Evolutionary conservation across 2,888 invertebrate genomes (phyloP).

Genomic region (Halocaridina rubra): DNA sequence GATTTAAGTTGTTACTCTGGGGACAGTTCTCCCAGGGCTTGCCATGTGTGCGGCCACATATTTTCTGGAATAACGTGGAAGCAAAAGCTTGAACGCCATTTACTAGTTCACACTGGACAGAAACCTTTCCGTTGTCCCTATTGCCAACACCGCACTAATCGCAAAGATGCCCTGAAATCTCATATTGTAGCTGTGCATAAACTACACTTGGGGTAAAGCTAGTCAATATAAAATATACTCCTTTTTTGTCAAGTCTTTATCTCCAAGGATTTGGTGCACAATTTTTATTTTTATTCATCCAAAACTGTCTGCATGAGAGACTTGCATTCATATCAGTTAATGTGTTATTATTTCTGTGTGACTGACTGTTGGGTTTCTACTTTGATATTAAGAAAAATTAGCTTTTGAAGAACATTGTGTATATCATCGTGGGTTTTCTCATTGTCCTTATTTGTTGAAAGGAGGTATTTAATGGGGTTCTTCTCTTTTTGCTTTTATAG

Average conservation of each 20-base stretch:
- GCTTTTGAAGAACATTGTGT: no score
- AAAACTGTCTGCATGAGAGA: no score
- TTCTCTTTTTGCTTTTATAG: no score
- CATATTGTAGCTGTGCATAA: constrained; percentile 49
- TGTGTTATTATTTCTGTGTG: no score
- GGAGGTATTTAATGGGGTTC: no score
- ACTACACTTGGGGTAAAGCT: constrained; percentile 19
- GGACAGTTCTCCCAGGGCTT: constrained; percentile 32
- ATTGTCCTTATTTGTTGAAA: no score
- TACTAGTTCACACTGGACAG: constrained; percentile 52
- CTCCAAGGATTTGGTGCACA: neutral
- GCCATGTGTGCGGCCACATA: constrained; percentile 45
- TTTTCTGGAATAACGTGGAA: constrained; percentile 55
- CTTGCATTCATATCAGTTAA: no score
- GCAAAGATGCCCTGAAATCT: constrained; percentile 55
- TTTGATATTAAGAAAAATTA: no score
- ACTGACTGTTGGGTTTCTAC: no score
- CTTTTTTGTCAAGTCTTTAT: neutral
- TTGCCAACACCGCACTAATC: constrained; percentile 57
- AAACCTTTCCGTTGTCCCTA: constrained; percentile 56
- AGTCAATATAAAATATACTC: no score
- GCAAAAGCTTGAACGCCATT: constrained; percentile 54
- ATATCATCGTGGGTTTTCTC: no score
- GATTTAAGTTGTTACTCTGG: neutral
- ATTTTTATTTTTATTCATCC: no score